Percentiles rank a stretch among this genome's conserved stretches.
These are phyloP conservation scores for Tridacna crocea DNA, from an alignment of 2,888 invertebrate genomes.

Conservation along the genomic window DNA sequence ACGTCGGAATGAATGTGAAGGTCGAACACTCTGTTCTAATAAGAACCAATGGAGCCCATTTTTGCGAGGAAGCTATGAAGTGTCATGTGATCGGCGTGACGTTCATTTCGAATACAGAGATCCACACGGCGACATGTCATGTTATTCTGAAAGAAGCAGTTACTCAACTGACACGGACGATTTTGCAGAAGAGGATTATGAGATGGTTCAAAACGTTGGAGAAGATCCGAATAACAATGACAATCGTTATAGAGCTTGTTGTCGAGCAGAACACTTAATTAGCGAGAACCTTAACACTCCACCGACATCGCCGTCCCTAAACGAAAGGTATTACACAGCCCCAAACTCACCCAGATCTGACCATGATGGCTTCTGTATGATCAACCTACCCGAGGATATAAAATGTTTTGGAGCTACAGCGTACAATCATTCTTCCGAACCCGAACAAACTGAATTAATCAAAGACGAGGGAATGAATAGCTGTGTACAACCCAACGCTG, in stretches of 20 bases:
- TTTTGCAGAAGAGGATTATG: slow-evolving; percentile 22
- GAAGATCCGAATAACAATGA: background rate
- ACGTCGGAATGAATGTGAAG: background rate
- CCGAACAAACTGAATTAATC: background rate
- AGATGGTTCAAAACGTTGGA: slow-evolving; percentile 21
- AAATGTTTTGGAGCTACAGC: background rate
- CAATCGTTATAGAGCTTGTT: background rate
- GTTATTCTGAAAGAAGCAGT: slow-evolving; percentile 32
- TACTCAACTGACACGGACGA: slow-evolving; percentile 30
- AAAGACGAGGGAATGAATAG: background rate
- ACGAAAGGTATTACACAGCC: slow-evolving; percentile 46
- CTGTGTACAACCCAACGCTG: background rate
- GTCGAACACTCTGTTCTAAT: background rate
- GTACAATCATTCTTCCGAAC: too few species aligned
- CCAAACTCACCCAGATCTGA: slow-evolving; percentile 38
- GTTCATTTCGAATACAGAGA: slow-evolving; percentile 21
- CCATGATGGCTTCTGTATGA: slow-evolving; percentile 11
- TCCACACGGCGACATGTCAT: background rate
- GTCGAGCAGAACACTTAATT: background rate
- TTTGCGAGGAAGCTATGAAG: background rate
- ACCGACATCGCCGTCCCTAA: slow-evolving; percentile 23
- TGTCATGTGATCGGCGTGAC: background rate
- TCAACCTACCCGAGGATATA: background rate
- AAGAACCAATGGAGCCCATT: slow-evolving; percentile 32
- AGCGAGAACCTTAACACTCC: slow-evolving; percentile 23